Conservation (phyloP, 2,888 invertebrate genomes). For the Tenthredo mesomela region DNA sequence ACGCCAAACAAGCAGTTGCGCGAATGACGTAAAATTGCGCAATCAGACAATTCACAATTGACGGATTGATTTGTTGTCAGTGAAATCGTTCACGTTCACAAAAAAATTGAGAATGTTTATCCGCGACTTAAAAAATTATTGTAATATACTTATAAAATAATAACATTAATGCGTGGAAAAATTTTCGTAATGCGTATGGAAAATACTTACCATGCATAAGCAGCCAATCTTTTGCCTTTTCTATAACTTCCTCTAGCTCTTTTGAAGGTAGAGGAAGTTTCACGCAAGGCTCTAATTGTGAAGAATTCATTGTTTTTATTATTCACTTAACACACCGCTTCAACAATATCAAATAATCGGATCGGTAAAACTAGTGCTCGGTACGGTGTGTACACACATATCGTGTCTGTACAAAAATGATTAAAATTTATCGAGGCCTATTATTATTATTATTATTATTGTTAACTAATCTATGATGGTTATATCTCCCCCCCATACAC, state of each 20-base stretch:
- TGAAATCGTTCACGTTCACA: neutral
- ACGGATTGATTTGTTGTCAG: neutral
- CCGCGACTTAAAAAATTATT: neutral
- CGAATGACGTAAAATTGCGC: neutral
- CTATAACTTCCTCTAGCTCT: constrained; percentile 83
- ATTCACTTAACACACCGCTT: neutral
- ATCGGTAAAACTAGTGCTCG: constrained; percentile 18
- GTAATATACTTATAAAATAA: neutral
- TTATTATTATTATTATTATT: neutral
- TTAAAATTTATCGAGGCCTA: neutral
- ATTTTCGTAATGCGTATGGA: neutral
- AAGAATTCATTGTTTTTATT: constrained; percentile 58
- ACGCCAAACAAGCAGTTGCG: neutral
- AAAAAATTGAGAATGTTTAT: neutral
- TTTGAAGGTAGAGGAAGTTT: constrained; percentile 84
- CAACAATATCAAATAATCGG: constrained; percentile 24
- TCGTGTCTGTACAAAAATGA: neutral
- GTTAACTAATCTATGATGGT: neutral
- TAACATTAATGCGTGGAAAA: neutral
- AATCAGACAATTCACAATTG: neutral
- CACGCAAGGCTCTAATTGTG: constrained; percentile 81
- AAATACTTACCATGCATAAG: constrained; percentile 84
- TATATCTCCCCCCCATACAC: neutral
- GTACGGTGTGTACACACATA: neutral
- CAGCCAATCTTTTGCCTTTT: constrained; percentile 91